Evolutionary conservation across 2,797 vertebrate genomes (phyloP).

Genomic region (Halcyon leucocephala): DNA sequence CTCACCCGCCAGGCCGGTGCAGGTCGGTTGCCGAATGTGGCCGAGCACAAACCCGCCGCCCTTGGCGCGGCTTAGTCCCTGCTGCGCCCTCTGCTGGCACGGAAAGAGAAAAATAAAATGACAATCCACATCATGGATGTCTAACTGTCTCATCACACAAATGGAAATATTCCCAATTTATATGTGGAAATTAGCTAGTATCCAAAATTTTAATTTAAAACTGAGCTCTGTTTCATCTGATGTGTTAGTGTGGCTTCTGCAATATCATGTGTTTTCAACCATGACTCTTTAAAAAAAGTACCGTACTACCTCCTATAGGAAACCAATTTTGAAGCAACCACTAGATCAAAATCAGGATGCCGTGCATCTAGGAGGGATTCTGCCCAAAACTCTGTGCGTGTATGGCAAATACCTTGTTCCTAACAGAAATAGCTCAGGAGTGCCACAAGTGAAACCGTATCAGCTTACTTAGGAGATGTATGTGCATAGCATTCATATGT

Average conservation of each 20-base stretch:
- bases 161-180: slow-evolving; percentile 4
- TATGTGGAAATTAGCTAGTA: slow-evolving; percentile 9
- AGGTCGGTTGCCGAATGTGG: not conserved
- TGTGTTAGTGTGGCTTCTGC: not conserved
- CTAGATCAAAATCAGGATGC: not conserved
- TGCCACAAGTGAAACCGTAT: not conserved
- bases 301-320: not conserved
- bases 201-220: not conserved
- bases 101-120: slow-evolving; percentile 31
- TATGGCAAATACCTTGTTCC: not conserved
- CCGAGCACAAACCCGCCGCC: not conserved
- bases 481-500: not conserved
- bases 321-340: not conserved
- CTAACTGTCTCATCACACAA: not conserved
- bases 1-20: not conserved
- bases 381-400: not conserved
- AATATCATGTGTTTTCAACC: slow-evolving; percentile 6
- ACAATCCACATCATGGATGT: not conserved
- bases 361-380: not conserved
- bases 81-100: slow-evolving; percentile 81
- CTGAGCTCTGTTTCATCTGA: slow-evolving; percentile 31
- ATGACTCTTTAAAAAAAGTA: slow-evolving; percentile 15
- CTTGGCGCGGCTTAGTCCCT: slow-evolving; percentile 26
- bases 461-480: not conserved
- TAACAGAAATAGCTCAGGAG: not conserved